These are phyloP conservation scores for Corticium candelabrum DNA, from an alignment of 37 sponge, comb jelly and placozoan genomes.

Conservation along the genomic window DNA sequence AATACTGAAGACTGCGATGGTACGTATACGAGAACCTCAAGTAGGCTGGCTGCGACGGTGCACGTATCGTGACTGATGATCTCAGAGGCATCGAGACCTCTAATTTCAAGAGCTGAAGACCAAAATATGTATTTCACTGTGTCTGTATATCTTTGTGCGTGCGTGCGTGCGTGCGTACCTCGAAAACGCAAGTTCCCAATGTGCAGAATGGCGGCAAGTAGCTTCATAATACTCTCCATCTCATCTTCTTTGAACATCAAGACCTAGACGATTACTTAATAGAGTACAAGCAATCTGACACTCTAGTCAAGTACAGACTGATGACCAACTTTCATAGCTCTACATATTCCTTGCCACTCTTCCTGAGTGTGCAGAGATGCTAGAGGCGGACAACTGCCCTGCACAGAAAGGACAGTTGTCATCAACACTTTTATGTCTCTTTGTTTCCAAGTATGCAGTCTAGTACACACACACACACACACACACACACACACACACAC, in stretches of 20 bases:
- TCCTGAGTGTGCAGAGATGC: neutral
- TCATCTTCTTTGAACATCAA: constrained; percentile 9
- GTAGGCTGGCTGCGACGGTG: neutral
- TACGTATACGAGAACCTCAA: too few species aligned
- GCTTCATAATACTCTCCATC: neutral
- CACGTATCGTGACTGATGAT: neutral
- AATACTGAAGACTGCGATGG: neutral
- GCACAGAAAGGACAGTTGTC: neutral
- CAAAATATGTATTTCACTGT: too few species aligned
- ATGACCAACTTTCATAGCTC: neutral
- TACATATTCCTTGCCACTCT: neutral
- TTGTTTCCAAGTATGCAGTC: too few species aligned
- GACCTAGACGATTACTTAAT: neutral
- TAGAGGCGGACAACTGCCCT: neutral
- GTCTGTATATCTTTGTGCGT: too few species aligned
- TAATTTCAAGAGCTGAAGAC: neutral
- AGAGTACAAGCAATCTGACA: too few species aligned
- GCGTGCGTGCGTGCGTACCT: neutral
- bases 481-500: constrained; percentile 33
- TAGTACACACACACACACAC: constrained; percentile 20
- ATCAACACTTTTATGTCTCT: neutral
- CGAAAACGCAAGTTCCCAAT: neutral
- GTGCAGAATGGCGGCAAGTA: constrained; percentile 1
- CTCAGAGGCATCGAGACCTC: neutral
- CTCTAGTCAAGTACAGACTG: too few species aligned